Evolutionary conservation across 2,797 vertebrate species (phyloP), one percentile per base, ranked within the genome.

Genomic region (Linurgus olivaceus): DNA sequence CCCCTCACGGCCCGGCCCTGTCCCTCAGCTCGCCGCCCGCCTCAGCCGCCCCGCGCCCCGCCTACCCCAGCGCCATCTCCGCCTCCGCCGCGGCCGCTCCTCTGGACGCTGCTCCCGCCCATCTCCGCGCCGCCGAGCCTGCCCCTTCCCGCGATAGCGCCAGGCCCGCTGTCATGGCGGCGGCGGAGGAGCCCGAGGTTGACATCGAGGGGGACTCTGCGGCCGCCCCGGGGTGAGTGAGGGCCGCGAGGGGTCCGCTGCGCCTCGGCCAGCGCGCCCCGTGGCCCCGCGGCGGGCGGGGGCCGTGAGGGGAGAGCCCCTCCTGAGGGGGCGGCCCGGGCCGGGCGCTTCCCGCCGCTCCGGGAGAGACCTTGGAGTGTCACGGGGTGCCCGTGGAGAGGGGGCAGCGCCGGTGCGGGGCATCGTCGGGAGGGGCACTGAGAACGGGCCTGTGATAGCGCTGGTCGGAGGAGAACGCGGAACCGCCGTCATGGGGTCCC

Each of bases 151-250:
- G 84, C 66, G 75, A 28, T 37, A 63, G 11, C 19, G 58, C 59
- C 7, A 16, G 33, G 21, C 38, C 24, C 24, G 58, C 68, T 35
- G 86, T 80, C 78, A 98, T 98, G 97, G 97, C 97, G 93, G 96
- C 97, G 79, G 93, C 96, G 2, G 97, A 97, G 42, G 98, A 98
- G 40, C 48, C 50, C 4, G 98, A 98, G 71, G 97, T 98, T 77
- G 98, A 98, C 17, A 54, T 98, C 2, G 98, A 98, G 63, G 98
- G 98, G 31, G 98, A 98, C 9, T 17, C 79, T 17, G 93, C 63
- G 38, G 74, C 83, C 1, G 72, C 13, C 4, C 17, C 45, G 3
- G 96, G 97, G 97, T 97, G 89, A 97, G 97, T 18, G 85, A 35
- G 79, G 51, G 38, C 3, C 8, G 6, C 21, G 9, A 6, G 19